Base-by-base conservation (phyloP, 2,113 vertebrate genomes). In the Macquaria australasica region DNA sequence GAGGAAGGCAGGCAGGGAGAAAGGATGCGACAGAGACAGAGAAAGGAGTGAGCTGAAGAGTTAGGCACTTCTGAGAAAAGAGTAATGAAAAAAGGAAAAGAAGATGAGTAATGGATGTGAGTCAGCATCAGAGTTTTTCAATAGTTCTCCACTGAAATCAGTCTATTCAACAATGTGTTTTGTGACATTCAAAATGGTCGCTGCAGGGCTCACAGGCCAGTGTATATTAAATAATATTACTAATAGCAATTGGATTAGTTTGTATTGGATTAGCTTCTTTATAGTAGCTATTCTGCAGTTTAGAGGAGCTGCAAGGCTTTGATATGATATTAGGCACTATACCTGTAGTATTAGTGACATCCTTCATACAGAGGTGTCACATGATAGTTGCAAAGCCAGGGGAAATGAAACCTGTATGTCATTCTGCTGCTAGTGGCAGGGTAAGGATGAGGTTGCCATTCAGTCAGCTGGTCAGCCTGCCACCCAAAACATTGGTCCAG, bases 11-110 rank as follows among this genome's bases (percentile, higher is more conserved):
- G 34, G 62, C 6, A 64, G 55, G 37, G 28, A 82, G 43, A 51
- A 39, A 84, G 74, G 75, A 58, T 48, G 75, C 43, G 68, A 20
- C 45, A 59, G 64, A 83, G 73, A n/a, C 78, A 34, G 23, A 62
- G 31, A 64, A 28, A 76, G n/a, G 80, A 74, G n/a, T 4, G 51
- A 71, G 14, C 21, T 73, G 63, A 71, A 75, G 48, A 69, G 66
- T 55, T 37, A 16, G 34, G 31, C 55, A 21, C 37, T 45, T 51
- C 59, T 60, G 78, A 78, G n/a, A 41, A 37, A 69, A 53, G 48
- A 41, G 8, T 68, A 10, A 3, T 25, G 4, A n/a, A 20, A 25
- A 43, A 72, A 53, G 12, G 4, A 37, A 25, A 64, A 8, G 34
- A 70, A 53, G 18, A 80, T 50, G n/a, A 81, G 16, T 62, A 51